Evolutionary conservation across 1,140 invertebrate species (phyloP).

Genomic region (Hydropsyche tenuis): DNA sequence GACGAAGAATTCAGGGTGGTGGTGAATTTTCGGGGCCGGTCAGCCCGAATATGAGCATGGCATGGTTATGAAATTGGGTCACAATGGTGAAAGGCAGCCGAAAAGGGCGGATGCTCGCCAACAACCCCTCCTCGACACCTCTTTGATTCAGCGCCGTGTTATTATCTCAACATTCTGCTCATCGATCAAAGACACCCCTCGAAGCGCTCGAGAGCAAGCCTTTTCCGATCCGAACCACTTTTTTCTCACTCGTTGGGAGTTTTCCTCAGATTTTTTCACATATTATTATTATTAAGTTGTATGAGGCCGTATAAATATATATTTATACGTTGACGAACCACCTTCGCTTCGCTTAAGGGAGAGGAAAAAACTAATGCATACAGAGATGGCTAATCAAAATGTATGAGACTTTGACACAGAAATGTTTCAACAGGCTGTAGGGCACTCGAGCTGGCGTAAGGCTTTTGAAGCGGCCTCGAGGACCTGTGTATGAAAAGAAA

Average conservation of each 20-base stretch:
- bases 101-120: neutral
- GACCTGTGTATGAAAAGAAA: conserved; percentile 37
- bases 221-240: neutral
- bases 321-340: conserved; percentile 1
- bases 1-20: too few species aligned
- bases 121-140: conserved; percentile 14
- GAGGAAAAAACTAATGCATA: conserved; percentile 25
- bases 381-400: conserved; percentile 21
- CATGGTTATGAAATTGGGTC: conserved; percentile 19
- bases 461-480: conserved; percentile 36
- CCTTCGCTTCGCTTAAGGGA: neutral
- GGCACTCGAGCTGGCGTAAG: conserved; percentile 26
- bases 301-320: too few species aligned
- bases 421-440: conserved; percentile 41
- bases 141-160: conserved; percentile 18
- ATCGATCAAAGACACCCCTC: conserved; percentile 25
- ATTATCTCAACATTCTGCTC: conserved; percentile 26
- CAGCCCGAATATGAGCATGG: neutral
- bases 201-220: conserved; percentile 6
- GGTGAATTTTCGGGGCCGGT: neutral
- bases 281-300: conserved; percentile 3
- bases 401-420: conserved; percentile 36
- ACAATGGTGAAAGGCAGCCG: conserved; percentile 1
- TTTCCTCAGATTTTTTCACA: neutral
- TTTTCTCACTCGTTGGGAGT: neutral